These are phyloP conservation scores for Turnix velox DNA, from an alignment of 2,113 vertebrate genomes.

Conservation along the genomic window DNA sequence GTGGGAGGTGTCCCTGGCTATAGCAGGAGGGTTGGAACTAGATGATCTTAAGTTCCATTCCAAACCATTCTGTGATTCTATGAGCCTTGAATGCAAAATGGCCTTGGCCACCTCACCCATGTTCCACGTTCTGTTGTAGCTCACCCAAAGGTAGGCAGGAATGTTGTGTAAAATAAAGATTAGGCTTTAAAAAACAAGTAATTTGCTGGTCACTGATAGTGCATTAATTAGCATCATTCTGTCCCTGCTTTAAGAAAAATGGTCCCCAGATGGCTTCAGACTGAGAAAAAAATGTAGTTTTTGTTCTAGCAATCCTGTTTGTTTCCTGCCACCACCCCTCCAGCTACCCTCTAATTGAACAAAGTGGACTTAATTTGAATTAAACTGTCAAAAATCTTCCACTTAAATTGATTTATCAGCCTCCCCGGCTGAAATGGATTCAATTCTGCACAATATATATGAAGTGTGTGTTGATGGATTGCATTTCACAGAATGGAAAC, in stretches of 20 bases:
- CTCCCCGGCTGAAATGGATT: conserved; percentile 64
- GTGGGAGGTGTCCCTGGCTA: too few relatives aligned
- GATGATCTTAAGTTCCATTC: too few relatives aligned
- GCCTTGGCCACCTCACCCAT: background rate
- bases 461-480: conserved; percentile 67
- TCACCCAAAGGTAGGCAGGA: conserved; percentile 10
- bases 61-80: too few relatives aligned
- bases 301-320: conserved; percentile 43
- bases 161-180: conserved; percentile 11
- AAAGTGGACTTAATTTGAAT: conserved; percentile 77
- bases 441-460: conserved; percentile 62
- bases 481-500: conserved; percentile 47
- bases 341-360: conserved; percentile 68
- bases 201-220: conserved; percentile 37
- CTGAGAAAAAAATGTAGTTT: conserved; percentile 49
- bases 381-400: conserved; percentile 74
- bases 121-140: background rate
- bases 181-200: conserved; percentile 21
- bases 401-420: conserved; percentile 74
- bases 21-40: too few relatives aligned
- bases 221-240: conserved; percentile 60
- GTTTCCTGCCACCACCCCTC: conserved; percentile 14
- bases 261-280: conserved; percentile 34
- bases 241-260: conserved; percentile 54
- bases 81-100: background rate